These are phyloP conservation scores for Resseliella maxima DNA, from an alignment of 2,888 invertebrate species.

Conservation along the genomic window DNA sequence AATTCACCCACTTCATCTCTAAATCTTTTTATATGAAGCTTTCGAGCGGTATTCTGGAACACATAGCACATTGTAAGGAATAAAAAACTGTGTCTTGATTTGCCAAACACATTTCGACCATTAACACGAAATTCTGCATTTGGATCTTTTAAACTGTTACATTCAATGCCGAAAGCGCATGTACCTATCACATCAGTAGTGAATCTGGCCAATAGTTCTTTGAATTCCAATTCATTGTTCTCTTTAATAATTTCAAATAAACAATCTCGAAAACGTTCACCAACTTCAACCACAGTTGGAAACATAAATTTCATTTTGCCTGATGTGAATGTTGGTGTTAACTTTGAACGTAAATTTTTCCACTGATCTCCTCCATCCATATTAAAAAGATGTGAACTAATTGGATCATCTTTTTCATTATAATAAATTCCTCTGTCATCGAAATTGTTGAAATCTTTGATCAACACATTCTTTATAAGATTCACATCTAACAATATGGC, in stretches of 20 bases:
- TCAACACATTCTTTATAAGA: conserved; percentile 64
- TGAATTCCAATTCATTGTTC: conserved; percentile 67
- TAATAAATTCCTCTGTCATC: conserved; percentile 71
- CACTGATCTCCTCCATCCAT: conserved; percentile 71
- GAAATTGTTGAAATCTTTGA: conserved; percentile 71
- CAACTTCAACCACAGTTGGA: conserved; percentile 70
- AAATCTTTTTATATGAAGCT: neutral
- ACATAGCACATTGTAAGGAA: conserved; percentile 59
- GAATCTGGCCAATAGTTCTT: too few relatives aligned
- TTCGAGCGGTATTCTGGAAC: conserved; percentile 56
- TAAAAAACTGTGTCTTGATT: conserved; percentile 60
- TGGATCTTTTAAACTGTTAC: too few relatives aligned
- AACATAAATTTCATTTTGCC: conserved; percentile 73
- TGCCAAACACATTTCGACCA: conserved; percentile 61
- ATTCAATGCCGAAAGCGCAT: too few relatives aligned
- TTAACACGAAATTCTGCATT: too few relatives aligned
- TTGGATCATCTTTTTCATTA: conserved; percentile 70
- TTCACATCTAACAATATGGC: conserved; percentile 71
- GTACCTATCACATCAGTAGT: conserved; percentile 64
- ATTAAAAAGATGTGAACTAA: conserved; percentile 71
- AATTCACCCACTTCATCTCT: conserved; percentile 62
- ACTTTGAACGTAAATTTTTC: conserved; percentile 71
- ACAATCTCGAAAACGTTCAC: conserved; percentile 67
- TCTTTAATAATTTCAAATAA: conserved; percentile 64
- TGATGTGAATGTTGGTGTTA: conserved; percentile 72